These are phyloP conservation scores for Xanthia icteritia DNA, from an alignment of 2,888 invertebrate genomes.

Conservation along the genomic window DNA sequence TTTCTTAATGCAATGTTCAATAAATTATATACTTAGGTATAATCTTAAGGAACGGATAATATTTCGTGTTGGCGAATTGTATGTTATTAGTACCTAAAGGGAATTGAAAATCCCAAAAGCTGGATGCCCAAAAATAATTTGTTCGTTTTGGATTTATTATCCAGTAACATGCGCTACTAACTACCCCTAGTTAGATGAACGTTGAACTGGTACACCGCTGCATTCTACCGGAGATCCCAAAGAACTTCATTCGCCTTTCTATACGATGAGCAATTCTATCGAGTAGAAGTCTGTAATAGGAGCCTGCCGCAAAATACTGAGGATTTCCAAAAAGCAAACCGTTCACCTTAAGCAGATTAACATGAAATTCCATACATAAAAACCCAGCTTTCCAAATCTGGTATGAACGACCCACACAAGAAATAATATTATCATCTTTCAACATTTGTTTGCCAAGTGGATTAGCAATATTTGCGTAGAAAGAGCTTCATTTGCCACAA, in stretches of 20 bases:
- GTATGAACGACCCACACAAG: constrained; percentile 10
- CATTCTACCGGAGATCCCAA: not conserved
- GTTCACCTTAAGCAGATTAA: not conserved
- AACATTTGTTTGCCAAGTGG: constrained; percentile 22
- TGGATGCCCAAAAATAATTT: not conserved
- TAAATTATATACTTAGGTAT: constrained; percentile 8
- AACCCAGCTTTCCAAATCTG: constrained; percentile 12
- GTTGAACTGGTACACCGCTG: not conserved
- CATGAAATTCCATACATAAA: constrained; percentile 15
- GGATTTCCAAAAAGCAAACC: not conserved
- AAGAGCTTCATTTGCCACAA: constrained; percentile 25
- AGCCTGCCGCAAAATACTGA: not conserved
- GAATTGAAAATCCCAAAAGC: not conserved
- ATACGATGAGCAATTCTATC: not conserved
- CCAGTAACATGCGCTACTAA: not conserved
- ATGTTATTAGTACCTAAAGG: not conserved
- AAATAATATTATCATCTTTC: constrained; percentile 23
- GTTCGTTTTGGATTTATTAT: not conserved
- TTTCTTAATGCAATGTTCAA: constrained; percentile 12
- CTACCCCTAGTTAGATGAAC: not conserved
- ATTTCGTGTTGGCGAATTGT: not conserved
- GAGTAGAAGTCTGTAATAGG: not conserved
- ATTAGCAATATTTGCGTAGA: constrained; percentile 43
- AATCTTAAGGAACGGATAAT: constrained; percentile 1
- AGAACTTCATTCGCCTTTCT: not conserved